Conservation (phyloP, 1,140 invertebrate genomes). For the Listronotus bonariensis region DNA sequence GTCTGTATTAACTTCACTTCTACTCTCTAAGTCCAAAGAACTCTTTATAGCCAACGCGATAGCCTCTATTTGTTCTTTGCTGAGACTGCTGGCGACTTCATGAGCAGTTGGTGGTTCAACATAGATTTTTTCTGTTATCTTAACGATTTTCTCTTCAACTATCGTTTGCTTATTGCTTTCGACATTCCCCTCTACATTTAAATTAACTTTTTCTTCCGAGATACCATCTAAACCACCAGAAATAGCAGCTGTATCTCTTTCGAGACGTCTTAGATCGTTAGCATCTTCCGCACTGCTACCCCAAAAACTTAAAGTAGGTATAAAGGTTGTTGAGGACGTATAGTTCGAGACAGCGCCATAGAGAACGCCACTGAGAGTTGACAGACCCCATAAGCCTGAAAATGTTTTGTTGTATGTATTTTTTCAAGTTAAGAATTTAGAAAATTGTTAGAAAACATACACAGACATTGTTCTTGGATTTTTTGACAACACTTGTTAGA, state of each 20-base stretch:
- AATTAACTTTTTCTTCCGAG: no score
- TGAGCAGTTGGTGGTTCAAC: conserved; percentile 23
- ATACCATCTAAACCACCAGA: no score
- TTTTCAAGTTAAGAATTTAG: conserved; percentile 4
- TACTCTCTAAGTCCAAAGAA: conserved; percentile 35
- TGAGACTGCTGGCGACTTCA: conserved; percentile 43
- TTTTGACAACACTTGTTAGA: no score
- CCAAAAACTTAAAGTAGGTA: neutral
- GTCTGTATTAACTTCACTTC: conserved; percentile 32
- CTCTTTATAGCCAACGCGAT: conserved; percentile 52
- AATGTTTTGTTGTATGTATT: conserved; percentile 4
- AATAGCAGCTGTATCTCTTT: neutral
- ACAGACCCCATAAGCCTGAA: conserved; percentile 42
- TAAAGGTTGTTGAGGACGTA: conserved; percentile 3
- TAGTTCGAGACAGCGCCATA: conserved; percentile 33
- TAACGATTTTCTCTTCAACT: conserved; percentile 29
- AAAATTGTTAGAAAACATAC: neutral
- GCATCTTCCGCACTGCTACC: neutral
- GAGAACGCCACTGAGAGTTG: conserved; percentile 31
- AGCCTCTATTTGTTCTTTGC: conserved; percentile 52
- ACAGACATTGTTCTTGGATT: neutral
- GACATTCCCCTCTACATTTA: no score
- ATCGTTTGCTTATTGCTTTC: neutral
- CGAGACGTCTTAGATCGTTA: neutral
- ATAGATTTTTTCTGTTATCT: conserved; percentile 33